Evolutionary conservation across 2,888 invertebrate genomes (phyloP).

Genomic region (Scaptodrosophila latifasciaeformis): DNA sequence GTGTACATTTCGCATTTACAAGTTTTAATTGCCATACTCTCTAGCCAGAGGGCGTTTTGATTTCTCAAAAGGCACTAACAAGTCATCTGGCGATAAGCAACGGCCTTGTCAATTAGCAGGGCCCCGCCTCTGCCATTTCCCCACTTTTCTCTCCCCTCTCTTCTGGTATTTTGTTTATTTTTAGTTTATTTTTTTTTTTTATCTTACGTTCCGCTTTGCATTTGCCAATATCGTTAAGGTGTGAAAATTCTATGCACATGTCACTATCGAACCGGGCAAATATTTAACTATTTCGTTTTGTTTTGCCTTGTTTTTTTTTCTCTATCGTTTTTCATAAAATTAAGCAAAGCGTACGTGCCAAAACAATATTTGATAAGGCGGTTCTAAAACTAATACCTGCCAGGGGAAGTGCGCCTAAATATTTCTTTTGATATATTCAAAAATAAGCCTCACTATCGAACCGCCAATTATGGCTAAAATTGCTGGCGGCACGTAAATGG

Average conservation of each 20-base stretch:
- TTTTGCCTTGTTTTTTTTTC: not conserved
- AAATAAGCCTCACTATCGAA: too few species aligned
- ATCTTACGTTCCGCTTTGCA: slow-evolving; percentile 35
- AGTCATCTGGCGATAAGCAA: slow-evolving; percentile 40
- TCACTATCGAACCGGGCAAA: slow-evolving; percentile 16
- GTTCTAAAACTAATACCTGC: not conserved
- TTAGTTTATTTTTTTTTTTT: slow-evolving; percentile 29
- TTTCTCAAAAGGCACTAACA: not conserved
- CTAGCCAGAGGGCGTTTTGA: too few species aligned
- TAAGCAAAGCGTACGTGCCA: slow-evolving; percentile 1
- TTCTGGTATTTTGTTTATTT: too few species aligned
- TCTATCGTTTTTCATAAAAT: not conserved
- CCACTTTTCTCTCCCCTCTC: not conserved
- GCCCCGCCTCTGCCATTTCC: not conserved
- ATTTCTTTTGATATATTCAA: too few species aligned
- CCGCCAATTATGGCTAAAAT: slow-evolving; percentile 2
- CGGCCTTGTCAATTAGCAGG: slow-evolving; percentile 60
- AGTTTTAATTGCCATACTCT: too few species aligned
- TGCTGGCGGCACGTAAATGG: not conserved
- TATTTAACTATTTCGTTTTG: not conserved
- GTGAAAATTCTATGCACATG: slow-evolving; percentile 55
- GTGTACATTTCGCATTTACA: too few species aligned
- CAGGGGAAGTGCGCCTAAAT: not conserved
- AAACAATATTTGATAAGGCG: not conserved
- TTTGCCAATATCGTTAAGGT: slow-evolving; percentile 38